These are phyloP conservation scores for Psix sp. DNA, from an alignment of 1,140 invertebrate species.

Conservation along the genomic window DNA sequence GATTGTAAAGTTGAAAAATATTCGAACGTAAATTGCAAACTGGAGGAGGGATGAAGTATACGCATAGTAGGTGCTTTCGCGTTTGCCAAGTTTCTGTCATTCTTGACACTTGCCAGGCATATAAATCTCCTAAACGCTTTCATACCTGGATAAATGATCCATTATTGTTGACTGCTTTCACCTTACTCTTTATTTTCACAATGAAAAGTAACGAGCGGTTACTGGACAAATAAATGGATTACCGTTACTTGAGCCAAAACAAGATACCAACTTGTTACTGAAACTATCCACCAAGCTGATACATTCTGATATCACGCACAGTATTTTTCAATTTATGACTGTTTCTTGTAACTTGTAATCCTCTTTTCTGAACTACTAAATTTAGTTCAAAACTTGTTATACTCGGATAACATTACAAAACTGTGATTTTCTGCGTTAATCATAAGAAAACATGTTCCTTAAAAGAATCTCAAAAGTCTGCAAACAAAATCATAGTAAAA, in stretches of 20 bases:
- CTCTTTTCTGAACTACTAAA: too few relatives aligned
- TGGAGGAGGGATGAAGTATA: conserved; percentile 34
- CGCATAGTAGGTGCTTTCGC: conserved; percentile 23
- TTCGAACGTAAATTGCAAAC: conserved; percentile 35
- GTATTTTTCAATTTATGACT: too few relatives aligned
- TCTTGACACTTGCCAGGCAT: conserved; percentile 52
- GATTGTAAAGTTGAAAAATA: conserved; percentile 43
- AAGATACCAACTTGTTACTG: conserved; percentile 30
- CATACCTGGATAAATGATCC: conserved; percentile 58
- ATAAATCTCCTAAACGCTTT: conserved; percentile 49
- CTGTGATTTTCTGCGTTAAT: too few relatives aligned
- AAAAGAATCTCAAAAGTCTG: too few relatives aligned
- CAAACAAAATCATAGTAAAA: too few relatives aligned
- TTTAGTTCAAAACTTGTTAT: too few relatives aligned
- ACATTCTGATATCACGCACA: too few relatives aligned
- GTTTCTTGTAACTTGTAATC: too few relatives aligned
- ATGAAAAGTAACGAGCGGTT: conserved; percentile 43
- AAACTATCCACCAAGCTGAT: too few relatives aligned
- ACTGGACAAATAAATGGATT: conserved; percentile 44
- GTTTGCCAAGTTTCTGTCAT: conserved; percentile 56
- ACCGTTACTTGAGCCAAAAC: conserved; percentile 11
- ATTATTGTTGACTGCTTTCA: conserved; percentile 53
- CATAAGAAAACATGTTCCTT: too few relatives aligned
- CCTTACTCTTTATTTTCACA: conserved; percentile 46
- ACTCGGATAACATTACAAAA: too few relatives aligned